A percentile compares a stretch with the other conserved stretches of the same genome.
phyloP scores from a whole-genome alignment of 2,113 vertebrate species.

The Ciconia boyciana region DNA sequence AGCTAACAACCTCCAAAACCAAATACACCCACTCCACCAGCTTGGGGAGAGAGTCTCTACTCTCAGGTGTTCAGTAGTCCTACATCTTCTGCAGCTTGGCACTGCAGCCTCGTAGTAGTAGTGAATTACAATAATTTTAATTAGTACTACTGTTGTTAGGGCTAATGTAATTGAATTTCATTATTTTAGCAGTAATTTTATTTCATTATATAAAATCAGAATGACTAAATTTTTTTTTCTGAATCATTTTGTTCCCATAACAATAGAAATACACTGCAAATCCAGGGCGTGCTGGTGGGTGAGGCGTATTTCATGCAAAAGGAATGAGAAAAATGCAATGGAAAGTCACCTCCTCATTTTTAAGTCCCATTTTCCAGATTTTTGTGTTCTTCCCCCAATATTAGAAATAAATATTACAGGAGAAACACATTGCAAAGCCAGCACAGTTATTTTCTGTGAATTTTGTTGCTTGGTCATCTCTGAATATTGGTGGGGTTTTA shows the following conservation, averaged over 20 bases:
- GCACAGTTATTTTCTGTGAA: neutral
- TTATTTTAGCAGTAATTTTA: constrained; percentile 2
- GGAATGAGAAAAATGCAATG: neutral
- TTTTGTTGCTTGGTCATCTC: neutral
- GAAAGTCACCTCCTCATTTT: neutral
- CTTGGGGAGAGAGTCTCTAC: neutral
- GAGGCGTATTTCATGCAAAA: neutral
- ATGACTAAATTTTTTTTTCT: neutral
- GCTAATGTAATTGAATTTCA: neutral
- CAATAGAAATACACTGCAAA: neutral
- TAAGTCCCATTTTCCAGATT: neutral
- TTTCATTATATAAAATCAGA: neutral
- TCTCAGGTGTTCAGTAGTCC: neutral
- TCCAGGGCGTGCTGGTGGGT: neutral
- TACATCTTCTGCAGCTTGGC: neutral
- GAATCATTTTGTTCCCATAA: neutral
- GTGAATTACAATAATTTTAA: neutral
- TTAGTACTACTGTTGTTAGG: neutral
- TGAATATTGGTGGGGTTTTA: neutral
- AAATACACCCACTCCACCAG: neutral
- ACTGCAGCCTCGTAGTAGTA: neutral
- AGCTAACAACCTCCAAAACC: neutral
- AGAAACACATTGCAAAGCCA: neutral
- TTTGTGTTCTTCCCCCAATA: neutral
- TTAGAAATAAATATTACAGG: neutral